Conservation (phyloP, 2,113 vertebrate genomes). For the Aythya baeri region DNA sequence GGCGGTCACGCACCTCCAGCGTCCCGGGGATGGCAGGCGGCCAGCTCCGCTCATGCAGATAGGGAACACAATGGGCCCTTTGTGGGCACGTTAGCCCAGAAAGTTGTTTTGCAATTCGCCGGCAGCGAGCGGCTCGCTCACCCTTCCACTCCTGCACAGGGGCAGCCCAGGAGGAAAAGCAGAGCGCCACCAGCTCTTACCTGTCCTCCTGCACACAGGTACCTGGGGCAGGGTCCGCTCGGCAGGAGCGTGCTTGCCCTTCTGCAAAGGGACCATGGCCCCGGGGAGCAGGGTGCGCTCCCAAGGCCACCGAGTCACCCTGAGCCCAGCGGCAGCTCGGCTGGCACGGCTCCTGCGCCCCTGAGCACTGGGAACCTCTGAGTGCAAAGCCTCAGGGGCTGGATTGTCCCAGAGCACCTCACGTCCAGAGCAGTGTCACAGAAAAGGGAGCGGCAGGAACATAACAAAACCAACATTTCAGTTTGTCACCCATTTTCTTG, state of each 20-base stretch:
- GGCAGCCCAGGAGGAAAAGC: not conserved
- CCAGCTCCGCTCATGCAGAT: not conserved
- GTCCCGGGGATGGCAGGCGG: not conserved
- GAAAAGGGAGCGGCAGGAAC: not conserved
- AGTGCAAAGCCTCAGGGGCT: not conserved
- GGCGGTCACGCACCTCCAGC: not conserved
- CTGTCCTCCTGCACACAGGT: not conserved
- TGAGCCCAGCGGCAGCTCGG: no score
- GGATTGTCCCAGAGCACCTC: not conserved
- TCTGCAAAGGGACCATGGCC: not conserved
- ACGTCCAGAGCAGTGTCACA: rapidly evolving
- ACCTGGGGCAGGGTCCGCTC: not conserved
- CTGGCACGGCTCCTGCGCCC: not conserved
- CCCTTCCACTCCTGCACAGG: rapidly evolving
- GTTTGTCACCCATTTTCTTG: not conserved
- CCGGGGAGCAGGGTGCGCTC: no score
- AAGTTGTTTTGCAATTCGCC: conserved; percentile 19
- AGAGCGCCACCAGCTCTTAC: rapidly evolving
- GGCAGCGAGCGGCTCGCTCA: not conserved
- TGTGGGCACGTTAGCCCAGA: conserved; percentile 12
- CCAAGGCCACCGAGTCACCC: no score
- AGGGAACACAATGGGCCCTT: not conserved
- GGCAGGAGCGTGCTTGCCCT: not conserved
- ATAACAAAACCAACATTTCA: rapidly evolving
- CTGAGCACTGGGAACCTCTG: not conserved